Conservation (phyloP, 2,888 invertebrate species). For the Bombylius major region DNA sequence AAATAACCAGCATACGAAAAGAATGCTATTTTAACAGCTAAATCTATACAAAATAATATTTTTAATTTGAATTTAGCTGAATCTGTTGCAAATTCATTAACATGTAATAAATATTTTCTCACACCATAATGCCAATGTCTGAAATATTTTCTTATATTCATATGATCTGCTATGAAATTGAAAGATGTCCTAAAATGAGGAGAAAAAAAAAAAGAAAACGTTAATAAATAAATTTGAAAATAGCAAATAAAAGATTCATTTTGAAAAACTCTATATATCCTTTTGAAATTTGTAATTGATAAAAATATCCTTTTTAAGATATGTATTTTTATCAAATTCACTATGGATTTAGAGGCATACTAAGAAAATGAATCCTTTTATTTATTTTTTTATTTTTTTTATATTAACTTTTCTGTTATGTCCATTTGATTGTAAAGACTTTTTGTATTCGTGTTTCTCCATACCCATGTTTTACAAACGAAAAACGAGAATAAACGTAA, state of each 20-base stretch:
- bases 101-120: constrained; percentile 5
- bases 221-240: too few relatives aligned
- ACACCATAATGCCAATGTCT: constrained; percentile 6
- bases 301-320: too few relatives aligned
- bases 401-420: too few relatives aligned
- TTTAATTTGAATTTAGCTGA: background rate
- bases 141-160: constrained; percentile 5
- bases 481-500: constrained; percentile 5
- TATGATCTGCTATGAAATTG: constrained; percentile 4
- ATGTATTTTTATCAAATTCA: too few relatives aligned
- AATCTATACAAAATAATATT: constrained; percentile 6
- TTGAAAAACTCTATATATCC: too few relatives aligned
- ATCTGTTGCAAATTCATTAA: background rate
- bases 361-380: too few relatives aligned
- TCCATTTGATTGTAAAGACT: background rate
- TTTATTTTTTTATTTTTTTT: too few relatives aligned
- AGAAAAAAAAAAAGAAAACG: background rate
- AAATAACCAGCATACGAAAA: background rate
- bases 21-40: constrained; percentile 1
- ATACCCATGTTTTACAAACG: constrained; percentile 1
- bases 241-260: too few relatives aligned
- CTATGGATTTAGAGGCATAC: too few relatives aligned
- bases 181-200: constrained; percentile 1
- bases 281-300: too few relatives aligned
- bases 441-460: constrained; percentile 4